Evolutionary conservation across 2,113 vertebrate genomes (phyloP).

Genomic region (Nicator chloris): DNA sequence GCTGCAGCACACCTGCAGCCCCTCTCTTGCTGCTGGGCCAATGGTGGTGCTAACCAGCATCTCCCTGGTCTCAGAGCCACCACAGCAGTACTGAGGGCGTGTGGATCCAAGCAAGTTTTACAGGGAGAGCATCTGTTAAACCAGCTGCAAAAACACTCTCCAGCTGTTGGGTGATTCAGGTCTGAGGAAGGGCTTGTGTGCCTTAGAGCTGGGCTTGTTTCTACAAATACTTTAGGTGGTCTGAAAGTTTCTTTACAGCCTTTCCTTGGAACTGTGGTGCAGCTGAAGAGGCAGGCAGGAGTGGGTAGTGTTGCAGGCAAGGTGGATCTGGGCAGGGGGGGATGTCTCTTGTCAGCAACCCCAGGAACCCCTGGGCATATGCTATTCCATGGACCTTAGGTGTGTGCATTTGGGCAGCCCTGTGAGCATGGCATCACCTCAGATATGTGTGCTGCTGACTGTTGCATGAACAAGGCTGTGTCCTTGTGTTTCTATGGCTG

Average conservation of each 20-base stretch:
- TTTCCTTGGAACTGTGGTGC: neutral
- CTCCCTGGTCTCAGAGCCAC: neutral
- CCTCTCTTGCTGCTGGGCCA: fast-evolving
- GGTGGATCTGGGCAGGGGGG: fast-evolving
- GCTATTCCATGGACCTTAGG: neutral
- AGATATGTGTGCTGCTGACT: neutral
- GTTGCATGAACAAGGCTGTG: fast-evolving
- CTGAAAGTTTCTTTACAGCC: neutral
- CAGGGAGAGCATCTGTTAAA: fast-evolving
- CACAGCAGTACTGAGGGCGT: fast-evolving
- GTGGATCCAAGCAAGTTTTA: neutral
- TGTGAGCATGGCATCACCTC: fast-evolving
- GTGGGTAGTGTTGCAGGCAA: neutral
- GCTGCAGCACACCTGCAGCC: neutral
- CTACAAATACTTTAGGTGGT: neutral
- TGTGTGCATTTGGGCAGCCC: neutral
- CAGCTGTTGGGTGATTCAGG: neutral
- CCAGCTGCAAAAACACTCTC: neutral
- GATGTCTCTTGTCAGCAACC: neutral
- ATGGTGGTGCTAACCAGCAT: neutral
- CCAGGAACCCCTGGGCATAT: neutral
- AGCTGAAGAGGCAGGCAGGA: neutral
- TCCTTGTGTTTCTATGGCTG: neutral
- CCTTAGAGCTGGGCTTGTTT: neutral
- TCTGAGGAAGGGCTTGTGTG: neutral